Base-by-base conservation (phyloP, 2,888 invertebrate species). In the Nomada ruficornis region DNA sequence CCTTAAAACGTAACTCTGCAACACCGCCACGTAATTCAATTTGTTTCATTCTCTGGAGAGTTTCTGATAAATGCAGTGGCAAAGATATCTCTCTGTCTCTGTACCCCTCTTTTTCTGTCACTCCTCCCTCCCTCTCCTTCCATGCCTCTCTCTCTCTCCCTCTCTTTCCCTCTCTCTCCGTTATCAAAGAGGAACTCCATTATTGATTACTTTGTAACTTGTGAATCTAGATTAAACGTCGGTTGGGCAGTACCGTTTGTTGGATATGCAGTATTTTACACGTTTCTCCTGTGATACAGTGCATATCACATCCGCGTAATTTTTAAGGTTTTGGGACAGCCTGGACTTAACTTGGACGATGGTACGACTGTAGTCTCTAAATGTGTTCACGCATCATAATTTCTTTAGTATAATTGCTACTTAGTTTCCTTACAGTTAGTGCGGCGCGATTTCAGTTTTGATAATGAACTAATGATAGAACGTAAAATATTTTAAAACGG, bases 11-110 rank as follows among this genome's bases (percentile, higher is more conserved):
- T 63, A 73, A 74, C 20, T 82, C 77, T 54, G 18, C 68, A 59
- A 23, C 52, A 63, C 52, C 55, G 55, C 55, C 54, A 57, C 42
- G 72, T 84, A 80, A 83, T 83, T 74, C 70, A 80, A 86, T 86
- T 86, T 86, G 54, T 36, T 50, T 65, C 62, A 77, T 75, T 65
- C 82, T 69, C 72, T 20, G 1, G 26, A 44, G 68, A 82, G 54
- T 63, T 69, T 70, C 79, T 50, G 50, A 63, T 63, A 63, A 67
- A 52, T 44, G 64, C 59, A 29, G 15, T 44, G 36, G 44, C 68
- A 50, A 64, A n/a, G n/a, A n/a, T 44, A 11, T 11, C 47, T 13
- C 47, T 47, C 47, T 15, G 47, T 47, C 47, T 47, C 47, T 47
- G 15, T 50, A 4, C 18, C 29, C 52, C 52, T 1, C 0, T n/a